Base-by-base conservation (phyloP, 2,888 invertebrate genomes). In the Aricia artaxerxes region DNA sequence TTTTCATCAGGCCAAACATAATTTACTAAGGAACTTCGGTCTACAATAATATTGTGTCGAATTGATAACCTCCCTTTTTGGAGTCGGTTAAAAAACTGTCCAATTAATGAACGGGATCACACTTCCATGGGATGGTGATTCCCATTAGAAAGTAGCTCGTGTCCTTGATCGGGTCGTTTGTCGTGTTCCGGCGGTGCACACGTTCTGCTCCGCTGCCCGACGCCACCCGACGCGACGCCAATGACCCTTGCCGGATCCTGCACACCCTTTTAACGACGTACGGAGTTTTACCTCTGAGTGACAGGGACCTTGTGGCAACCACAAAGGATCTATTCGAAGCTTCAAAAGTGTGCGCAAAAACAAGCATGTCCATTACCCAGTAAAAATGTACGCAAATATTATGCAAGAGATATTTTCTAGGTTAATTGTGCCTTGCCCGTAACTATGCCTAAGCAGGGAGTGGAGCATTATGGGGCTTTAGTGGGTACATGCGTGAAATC, bases 141-240 rank as follows among this genome's bases (percentile, higher is more conserved):
- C 64, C 72, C 35, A 53, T 78, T 78, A 73, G 78, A 78, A 78
- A 78, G 78, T 78, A 61, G 72, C 57, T 69, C 57, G 24, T 73
- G 78, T 73, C 78, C 78, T 78, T 78, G 78, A 73, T 69, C 69
- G 35, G 69, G 69, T 69, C 35, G 44, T 49, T 49, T 78, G 64
- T 44, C 44, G 64, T 64, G 73, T 60, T 73, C 73, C 78, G 73
- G 38, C 78, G 73, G 57, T 38, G 73, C 61, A 13, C 75, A 78
- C 84, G 85, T 84, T 85, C 83, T 83, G 82, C 81, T 81, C 78
- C 90, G 92, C 88, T 88, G 84, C 86, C 57, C 60, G 57, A 31
- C 64, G 31, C 24, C 64, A 64, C 24, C 53, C 86, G 85, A 57
- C 57, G 16, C 13, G 13, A 57, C 89, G 87, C 86, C 86, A 85